Percentiles rank a stretch among this genome's conserved stretches.
These are phyloP conservation scores for Ophthalmolycus amberensis DNA, from an alignment of 2,113 vertebrate species.

Conservation along the genomic window DNA sequence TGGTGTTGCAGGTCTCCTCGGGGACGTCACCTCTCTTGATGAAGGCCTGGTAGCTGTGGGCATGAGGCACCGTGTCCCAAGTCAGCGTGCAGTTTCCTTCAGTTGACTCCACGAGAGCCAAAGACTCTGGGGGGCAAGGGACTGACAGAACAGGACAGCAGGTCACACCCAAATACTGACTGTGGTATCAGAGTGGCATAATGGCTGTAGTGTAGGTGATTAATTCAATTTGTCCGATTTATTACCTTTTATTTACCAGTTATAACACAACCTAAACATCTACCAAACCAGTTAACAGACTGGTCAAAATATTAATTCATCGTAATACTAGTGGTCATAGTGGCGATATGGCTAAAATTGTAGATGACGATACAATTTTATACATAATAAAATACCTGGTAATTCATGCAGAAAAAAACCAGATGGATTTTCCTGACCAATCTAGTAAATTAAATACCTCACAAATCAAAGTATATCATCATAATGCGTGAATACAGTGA, in stretches of 20 bases:
- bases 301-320: not conserved
- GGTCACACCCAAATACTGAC: not conserved
- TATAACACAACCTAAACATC: not conserved
- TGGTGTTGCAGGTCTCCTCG: constrained; percentile 89
- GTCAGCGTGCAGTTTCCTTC: constrained; percentile 85
- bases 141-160: constrained; percentile 74
- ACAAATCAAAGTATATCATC: not conserved
- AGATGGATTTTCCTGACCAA: not conserved
- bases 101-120: constrained; percentile 81
- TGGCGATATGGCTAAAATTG: not conserved
- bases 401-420: not conserved
- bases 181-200: not conserved
- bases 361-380: not conserved
- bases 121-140: constrained; percentile 87
- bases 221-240: not conserved
- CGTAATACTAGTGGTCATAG: not conserved
- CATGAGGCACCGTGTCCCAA: constrained; percentile 81
- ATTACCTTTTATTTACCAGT: not conserved
- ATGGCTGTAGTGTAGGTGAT: not conserved
- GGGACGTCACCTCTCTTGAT: constrained; percentile 88
- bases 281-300: not conserved
- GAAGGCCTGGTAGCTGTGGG: constrained; percentile 86
- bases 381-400: not conserved
- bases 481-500: not conserved
- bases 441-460: not conserved